A percentile compares a stretch with the other conserved stretches of the same genome.
Conservation (phyloP, 2,113 vertebrate species). For the Cygnus buccinator region DNA sequence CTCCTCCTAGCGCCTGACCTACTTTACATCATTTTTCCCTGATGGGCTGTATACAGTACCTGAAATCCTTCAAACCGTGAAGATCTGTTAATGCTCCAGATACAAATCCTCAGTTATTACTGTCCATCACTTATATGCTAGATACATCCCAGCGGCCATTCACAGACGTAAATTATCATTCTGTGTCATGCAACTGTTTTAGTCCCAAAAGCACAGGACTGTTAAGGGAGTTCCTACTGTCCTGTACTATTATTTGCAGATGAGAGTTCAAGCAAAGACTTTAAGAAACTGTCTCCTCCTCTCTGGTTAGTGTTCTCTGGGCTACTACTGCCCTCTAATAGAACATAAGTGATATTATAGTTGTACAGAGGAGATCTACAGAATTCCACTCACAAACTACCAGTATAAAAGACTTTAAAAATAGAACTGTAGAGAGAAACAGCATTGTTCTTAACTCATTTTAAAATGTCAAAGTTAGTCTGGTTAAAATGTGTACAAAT, state of each 20-base stretch:
- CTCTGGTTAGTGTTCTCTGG: background rate
- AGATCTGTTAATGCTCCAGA: background rate
- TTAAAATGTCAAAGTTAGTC: background rate
- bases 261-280: background rate
- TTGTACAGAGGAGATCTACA: background rate
- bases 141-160: background rate
- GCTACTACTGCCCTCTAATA: background rate
- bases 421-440: background rate
- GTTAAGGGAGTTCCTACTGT: background rate
- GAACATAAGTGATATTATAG: background rate
- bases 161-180: conserved; percentile 41
- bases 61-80: background rate
- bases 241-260: conserved; percentile 17
- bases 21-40: conserved; percentile 52
- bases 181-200: background rate
- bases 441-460: background rate
- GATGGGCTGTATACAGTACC: background rate
- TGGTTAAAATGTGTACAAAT: background rate
- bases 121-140: background rate
- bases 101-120: conserved; percentile 32
- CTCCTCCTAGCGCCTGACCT: conserved; percentile 46
- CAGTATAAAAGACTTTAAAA: background rate
- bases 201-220: background rate
- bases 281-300: background rate
- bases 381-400: background rate